These are phyloP conservation scores for Drosophila miranda DNA, from an alignment of 1,140 invertebrate genomes.

Conservation along the genomic window DNA sequence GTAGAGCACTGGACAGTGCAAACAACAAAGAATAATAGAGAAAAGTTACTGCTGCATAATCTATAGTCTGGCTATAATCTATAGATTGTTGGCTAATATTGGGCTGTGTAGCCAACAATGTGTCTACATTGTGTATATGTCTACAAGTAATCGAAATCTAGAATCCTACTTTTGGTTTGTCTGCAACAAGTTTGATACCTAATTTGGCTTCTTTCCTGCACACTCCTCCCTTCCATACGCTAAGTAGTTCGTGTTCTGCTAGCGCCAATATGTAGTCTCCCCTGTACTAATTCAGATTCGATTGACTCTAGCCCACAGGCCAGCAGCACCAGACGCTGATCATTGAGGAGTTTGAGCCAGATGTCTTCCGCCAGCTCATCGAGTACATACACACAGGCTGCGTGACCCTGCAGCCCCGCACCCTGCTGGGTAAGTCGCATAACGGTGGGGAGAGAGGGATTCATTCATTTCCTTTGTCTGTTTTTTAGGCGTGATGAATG, in stretches of 20 bases:
- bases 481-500: slow-evolving; percentile 95
- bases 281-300: not conserved
- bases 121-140: no score
- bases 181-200: not conserved
- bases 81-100: no score
- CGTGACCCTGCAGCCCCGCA: slow-evolving; percentile 94
- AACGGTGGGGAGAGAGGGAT: not conserved
- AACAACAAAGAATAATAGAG: no score
- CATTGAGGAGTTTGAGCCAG: slow-evolving; percentile 97
- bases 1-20: no score
- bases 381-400: slow-evolving; percentile 97
- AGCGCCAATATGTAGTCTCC: not conserved
- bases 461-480: not conserved
- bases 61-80: no score
- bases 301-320: slow-evolving; percentile 85
- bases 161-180: no score
- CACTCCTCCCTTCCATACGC: not conserved
- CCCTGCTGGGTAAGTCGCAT: slow-evolving; percentile 89
- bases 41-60: no score
- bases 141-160: no score
- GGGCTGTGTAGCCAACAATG: no score
- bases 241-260: slow-evolving; percentile 16
- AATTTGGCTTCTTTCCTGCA: slow-evolving; percentile 29
- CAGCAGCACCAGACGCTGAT: slow-evolving; percentile 97
- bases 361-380: slow-evolving; percentile 96